These are phyloP conservation scores for Neolamprologus sp. DNA, from an alignment of 2,113 vertebrate species.

Conservation along the genomic window DNA sequence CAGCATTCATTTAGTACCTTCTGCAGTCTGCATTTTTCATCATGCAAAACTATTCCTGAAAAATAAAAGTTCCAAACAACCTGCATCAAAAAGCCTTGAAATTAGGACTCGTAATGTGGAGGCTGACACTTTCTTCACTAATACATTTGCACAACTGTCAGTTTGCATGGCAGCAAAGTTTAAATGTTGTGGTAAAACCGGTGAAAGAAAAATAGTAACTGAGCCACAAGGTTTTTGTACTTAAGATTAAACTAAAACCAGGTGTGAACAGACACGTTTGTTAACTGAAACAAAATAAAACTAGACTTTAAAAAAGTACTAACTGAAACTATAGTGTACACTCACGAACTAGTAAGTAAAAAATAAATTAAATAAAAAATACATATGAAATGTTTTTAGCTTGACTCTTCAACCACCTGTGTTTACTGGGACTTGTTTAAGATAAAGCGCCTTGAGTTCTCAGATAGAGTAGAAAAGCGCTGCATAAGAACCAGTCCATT, in stretches of 20 bases:
- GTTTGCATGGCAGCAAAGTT: not conserved
- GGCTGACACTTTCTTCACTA: not conserved
- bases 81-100: rapidly evolving
- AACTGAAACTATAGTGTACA: not conserved
- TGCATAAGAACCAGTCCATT: not conserved
- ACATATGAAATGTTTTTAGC: not conserved
- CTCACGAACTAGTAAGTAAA: rapidly evolving
- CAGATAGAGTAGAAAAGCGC: not conserved
- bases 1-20: rapidly evolving
- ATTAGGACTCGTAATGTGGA: rapidly evolving
- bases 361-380: not conserved
- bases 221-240: rapidly evolving
- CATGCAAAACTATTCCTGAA: rapidly evolving
- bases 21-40: rapidly evolving
- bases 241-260: not conserved
- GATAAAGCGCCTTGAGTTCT: not conserved
- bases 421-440: not conserved
- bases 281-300: not conserved
- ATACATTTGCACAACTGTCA: not conserved
- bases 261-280: not conserved
- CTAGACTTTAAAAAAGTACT: not conserved
- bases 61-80: rapidly evolving
- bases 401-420: not conserved
- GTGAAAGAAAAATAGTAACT: not conserved
- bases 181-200: rapidly evolving